Evolutionary conservation across 2,113 vertebrate genomes (phyloP), one percentile per base, ranked within the genome.

Genomic region (Theristicus caerulescens): DNA sequence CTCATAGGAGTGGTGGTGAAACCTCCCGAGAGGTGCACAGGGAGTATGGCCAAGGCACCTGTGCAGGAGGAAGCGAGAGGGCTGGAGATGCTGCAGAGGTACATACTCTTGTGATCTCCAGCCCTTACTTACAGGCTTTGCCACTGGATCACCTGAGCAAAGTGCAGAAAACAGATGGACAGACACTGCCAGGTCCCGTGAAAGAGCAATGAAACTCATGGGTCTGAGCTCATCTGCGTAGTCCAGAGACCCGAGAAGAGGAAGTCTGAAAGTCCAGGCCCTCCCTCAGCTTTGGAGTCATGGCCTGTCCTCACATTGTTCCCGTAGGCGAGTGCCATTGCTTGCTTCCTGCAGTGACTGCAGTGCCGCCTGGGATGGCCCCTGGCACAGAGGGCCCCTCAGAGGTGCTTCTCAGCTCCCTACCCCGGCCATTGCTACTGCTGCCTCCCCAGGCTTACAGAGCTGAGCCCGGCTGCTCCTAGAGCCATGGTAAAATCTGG

Each of bases 211-310:
- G 85, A 52, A 95, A 86, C 38, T 82, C 44, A 13, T 10, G 51
- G 36, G 86, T 81, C 76, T 79, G 88, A 96, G 65, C 57, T 88
- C 69, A 71, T 83, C 96, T 87, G 49, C 70, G 0, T 76, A 77
- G 78, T 69, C 81, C 91, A 87, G 91, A 94, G 62, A 93, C 71
- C 31, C 78, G 71, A 84, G 42, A 95, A 95, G 62, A 95, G 93
- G 81, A 95, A 91, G 58, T 84, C 86, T 87, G 74, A 65, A 79
- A 91, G 58, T 62, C 70, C 74, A 95, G 94, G 91, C 58, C 18
- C 42, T 95, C 49, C 86, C 70, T 94, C 81, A 51, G 54, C 66
- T 94, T 87, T 89, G 91, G 55, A 90, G 42, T 88, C 51, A 27
- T 57, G 62, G 52, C 54, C 65, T 91, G 62, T 82, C 69, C 83